A percentile compares a stretch with the other conserved stretches of the same genome.
phyloP scores from a whole-genome alignment of 2,888 invertebrate genomes.

The Maniola hyperantus region DNA sequence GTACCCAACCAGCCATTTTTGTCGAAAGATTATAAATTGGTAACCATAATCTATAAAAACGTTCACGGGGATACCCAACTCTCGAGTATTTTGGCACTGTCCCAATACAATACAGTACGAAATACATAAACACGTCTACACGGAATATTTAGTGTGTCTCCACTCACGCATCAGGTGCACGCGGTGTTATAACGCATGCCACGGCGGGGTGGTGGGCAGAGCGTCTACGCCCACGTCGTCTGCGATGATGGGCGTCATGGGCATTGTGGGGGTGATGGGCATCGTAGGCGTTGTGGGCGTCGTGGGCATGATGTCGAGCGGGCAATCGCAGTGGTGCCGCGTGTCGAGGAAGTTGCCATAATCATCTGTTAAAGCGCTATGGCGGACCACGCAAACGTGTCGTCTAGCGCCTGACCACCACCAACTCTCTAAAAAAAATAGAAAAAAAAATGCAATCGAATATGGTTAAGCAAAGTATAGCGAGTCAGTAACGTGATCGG shows the following conservation, averaged over 20 bases:
- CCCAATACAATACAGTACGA: background rate
- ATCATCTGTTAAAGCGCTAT: constrained; percentile 78
- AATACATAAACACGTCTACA: background rate
- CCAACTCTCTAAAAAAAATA: constrained; percentile 54
- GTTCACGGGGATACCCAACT: too few species aligned
- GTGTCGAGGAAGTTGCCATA: constrained; percentile 79
- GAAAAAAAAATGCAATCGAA: background rate
- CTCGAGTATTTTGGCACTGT: background rate
- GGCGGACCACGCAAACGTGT: constrained; percentile 70
- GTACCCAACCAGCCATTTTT: background rate
- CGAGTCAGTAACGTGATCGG: constrained; percentile 8
- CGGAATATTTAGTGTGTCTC: background rate
- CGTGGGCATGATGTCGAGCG: constrained; percentile 36
- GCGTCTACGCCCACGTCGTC: constrained; percentile 16
- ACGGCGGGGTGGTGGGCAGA: constrained; percentile 36
- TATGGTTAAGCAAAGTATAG: background rate
- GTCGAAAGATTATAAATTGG: too few species aligned
- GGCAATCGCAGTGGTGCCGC: constrained; percentile 74
- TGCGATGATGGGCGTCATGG: constrained; percentile 15
- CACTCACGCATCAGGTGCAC: background rate
- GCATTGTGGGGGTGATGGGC: constrained; percentile 29
- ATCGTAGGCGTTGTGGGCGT: constrained; percentile 33
- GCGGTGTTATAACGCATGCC: constrained; percentile 44
- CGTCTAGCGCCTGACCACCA: constrained; percentile 67
- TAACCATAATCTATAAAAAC: too few species aligned